These are phyloP conservation scores for Leucophenga maculata DNA, from an alignment of 2,888 invertebrate species.

Conservation along the genomic window DNA sequence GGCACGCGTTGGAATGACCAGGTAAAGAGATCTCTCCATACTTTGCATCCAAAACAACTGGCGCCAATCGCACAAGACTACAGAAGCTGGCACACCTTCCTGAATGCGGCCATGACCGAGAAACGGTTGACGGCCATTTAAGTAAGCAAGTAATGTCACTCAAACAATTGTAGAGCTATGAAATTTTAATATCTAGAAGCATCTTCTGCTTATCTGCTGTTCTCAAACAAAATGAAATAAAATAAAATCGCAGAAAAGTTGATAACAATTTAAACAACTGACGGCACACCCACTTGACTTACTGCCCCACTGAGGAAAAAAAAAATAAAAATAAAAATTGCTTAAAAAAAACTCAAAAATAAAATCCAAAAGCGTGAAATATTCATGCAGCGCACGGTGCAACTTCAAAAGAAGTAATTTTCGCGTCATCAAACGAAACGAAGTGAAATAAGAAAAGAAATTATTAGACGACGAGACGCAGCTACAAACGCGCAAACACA, in stretches of 20 bases:
- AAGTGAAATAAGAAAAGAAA: neutral
- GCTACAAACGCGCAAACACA: neutral
- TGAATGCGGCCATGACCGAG: too few relatives aligned
- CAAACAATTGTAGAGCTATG: too few relatives aligned
- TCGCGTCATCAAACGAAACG: conserved; percentile 32
- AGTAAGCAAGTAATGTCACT: too few relatives aligned
- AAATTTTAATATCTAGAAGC: too few relatives aligned
- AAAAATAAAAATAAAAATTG: neutral
- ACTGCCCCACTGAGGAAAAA: conserved; percentile 10
- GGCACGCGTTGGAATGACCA: too few relatives aligned
- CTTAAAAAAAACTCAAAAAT: too few relatives aligned
- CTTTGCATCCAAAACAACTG: too few relatives aligned
- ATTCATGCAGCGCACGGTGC: neutral
- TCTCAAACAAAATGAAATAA: neutral
- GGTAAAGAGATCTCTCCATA: too few relatives aligned
- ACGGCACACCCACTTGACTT: conserved; percentile 20
- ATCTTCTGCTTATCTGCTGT: neutral
- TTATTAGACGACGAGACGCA: neutral
- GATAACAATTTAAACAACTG: neutral
- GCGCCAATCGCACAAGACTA: too few relatives aligned
- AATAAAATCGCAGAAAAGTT: neutral
- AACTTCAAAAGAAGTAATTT: conserved; percentile 14
- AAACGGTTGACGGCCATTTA: too few relatives aligned
- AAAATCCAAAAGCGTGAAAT: neutral
- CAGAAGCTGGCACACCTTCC: too few relatives aligned